These are phyloP conservation scores for Spodoptera exigua DNA, from an alignment of 2,888 invertebrate genomes.

Conservation along the genomic window DNA sequence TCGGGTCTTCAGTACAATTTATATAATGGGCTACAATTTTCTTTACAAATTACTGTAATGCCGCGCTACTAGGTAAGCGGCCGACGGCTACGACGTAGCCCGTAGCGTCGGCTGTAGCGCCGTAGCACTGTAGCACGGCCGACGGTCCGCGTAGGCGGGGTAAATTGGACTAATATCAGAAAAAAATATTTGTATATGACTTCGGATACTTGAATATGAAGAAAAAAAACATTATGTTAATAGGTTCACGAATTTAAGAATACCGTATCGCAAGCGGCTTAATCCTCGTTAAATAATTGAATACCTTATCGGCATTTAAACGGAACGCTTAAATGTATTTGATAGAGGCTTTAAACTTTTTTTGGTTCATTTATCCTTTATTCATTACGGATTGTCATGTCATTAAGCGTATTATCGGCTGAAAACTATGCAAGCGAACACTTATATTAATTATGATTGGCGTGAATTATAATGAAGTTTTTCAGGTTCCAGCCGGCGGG, in stretches of 20 bases:
- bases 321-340: neutral
- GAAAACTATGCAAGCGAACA: slow-evolving; percentile 46
- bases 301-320: slow-evolving; percentile 1
- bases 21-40: slow-evolving; percentile 21
- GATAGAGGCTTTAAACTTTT: neutral
- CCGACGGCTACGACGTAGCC: slow-evolving; percentile 57
- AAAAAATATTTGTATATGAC: too few species aligned
- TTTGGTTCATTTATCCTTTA: neutral
- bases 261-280: slow-evolving; percentile 9
- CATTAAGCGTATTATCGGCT: slow-evolving; percentile 26
- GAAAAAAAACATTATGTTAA: too few species aligned
- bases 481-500: slow-evolving; percentile 33
- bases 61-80: slow-evolving; percentile 7
- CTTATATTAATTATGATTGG: slow-evolving; percentile 32
- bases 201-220: too few species aligned
- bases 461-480: slow-evolving; percentile 38
- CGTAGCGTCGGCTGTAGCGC: slow-evolving; percentile 45
- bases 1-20: slow-evolving; percentile 20
- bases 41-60: slow-evolving; percentile 31
- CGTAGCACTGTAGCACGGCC: slow-evolving; percentile 28
- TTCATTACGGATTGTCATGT: slow-evolving; percentile 26
- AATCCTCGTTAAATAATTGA: slow-evolving; percentile 10
- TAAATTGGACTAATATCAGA: too few species aligned
- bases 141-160: slow-evolving; percentile 31
- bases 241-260: too few species aligned